Percentiles rank a stretch among this genome's conserved stretches.
phyloP scores from a whole-genome alignment of 2,888 invertebrate genomes.

The Stenichneumon culpator region DNA sequence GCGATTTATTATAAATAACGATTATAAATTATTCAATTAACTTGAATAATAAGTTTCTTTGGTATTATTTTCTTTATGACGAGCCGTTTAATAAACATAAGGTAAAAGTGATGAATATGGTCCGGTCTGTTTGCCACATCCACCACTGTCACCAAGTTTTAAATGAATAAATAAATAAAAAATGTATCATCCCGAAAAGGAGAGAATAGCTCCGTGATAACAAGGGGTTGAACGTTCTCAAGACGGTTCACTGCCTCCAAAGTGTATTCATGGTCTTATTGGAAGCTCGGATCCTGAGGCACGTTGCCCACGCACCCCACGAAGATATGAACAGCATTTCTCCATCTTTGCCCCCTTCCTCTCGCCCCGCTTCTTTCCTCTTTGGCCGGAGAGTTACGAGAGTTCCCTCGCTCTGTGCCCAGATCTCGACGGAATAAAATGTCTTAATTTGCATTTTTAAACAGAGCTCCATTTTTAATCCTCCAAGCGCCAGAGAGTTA shows the following conservation, averaged over 20 bases:
- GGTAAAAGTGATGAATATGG: neutral
- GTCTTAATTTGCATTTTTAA: constrained; percentile 81
- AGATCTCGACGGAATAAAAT: constrained; percentile 77
- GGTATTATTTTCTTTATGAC: neutral
- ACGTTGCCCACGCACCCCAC: constrained; percentile 67
- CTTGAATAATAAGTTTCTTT: neutral
- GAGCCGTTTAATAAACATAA: neutral
- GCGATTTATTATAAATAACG: neutral
- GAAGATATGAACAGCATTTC: constrained; percentile 65
- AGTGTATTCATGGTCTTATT: constrained; percentile 72
- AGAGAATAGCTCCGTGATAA: neutral
- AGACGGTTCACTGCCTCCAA: constrained; percentile 63
- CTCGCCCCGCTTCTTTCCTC: constrained; percentile 8
- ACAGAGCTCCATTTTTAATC: constrained; percentile 72
- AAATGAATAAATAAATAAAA: neutral
- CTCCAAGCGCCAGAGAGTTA: constrained; percentile 59
- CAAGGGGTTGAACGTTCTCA: constrained; percentile 61
- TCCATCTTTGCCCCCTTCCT: constrained; percentile 36
- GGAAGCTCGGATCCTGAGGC: constrained; percentile 58
- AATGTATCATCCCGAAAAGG: neutral
- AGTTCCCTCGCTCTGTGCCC: constrained; percentile 37
- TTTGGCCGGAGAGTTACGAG: constrained; percentile 30
- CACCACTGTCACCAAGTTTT: neutral
- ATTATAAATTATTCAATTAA: neutral
- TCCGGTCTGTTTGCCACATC: neutral